Base-by-base conservation (phyloP, 2,888 invertebrate genomes). In the Pachycephus smyrnensis region DNA sequence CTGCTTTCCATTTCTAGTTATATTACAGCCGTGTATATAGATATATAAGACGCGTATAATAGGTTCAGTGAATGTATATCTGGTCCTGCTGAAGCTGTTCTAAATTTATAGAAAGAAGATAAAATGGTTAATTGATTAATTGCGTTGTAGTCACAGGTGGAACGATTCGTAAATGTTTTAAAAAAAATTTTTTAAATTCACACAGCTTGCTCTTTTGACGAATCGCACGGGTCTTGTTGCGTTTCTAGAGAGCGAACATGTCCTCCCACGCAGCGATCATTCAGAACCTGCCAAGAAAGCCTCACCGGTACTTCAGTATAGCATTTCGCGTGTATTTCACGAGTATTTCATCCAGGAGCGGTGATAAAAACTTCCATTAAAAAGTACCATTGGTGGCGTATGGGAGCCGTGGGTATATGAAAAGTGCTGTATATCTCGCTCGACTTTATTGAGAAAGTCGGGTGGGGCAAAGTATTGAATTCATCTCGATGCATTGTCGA, bases 401-500 rank as follows among this genome's bases (percentile, higher is more conserved):
- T 33, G 71, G 32, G 31, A 79, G 30, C 12, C 15, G n/a, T 78
- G 80, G 55, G 9, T 55, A 23, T 23, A 55, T 23, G 55, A 55
- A 55, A 55, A 23, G 55, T 82, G 82, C 76, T 80, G 80, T 85
- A 82, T 86, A 83, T 86, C 84, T 86, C 78, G 75, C 68, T 40
- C 68, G 79, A 80, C 80, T 86, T 86, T 84, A 86, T 86, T 80
- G 86, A 86, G 82, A 80, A 82, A 82, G 82, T 81, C 77, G 73
- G 31, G 68, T 31, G 75, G 78, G 75, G 73, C 73, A 77, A 79
- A 81, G 87, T 86, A 88, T 87, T 86, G 86, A 87, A 88, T 88
- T 88, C 86, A 87, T 88, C 84, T 85, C 85, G 84, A 86, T 85
- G 86, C 86, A 86, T 87, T 87, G 87, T 87, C 84, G 86, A 84